A percentile compares a stretch with the other conserved stretches of the same genome.
Evolutionary conservation across 2,888 invertebrate genomes (phyloP).

Genomic region (Thelaira solivaga): DNA sequence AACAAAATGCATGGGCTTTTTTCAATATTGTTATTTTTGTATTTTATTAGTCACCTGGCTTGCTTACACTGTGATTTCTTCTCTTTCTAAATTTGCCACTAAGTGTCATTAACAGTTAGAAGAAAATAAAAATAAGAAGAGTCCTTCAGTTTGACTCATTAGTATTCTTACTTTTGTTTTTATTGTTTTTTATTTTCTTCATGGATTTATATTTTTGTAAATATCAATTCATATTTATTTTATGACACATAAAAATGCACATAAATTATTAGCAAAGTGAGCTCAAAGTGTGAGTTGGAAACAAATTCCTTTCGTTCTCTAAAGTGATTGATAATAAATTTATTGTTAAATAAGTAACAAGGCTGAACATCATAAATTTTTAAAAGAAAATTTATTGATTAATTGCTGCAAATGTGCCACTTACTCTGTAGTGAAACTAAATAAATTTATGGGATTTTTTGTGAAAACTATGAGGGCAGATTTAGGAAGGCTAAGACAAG

Average conservation of each 20-base stretch:
- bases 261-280: constrained; percentile 21
- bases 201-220: background rate
- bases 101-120: too few relatives aligned
- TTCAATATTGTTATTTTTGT: too few relatives aligned
- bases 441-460: background rate
- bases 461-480: too few relatives aligned
- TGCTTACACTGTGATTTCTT: too few relatives aligned
- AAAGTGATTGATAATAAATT: constrained; percentile 14
- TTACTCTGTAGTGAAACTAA: background rate
- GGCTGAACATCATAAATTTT: constrained; percentile 5
- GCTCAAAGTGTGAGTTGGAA: background rate
- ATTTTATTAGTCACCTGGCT: too few relatives aligned
- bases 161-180: background rate
- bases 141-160: too few relatives aligned
- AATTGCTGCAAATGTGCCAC: too few relatives aligned
- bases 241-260: background rate
- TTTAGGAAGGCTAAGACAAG: too few relatives aligned
- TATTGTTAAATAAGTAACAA: background rate
- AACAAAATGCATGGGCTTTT: too few relatives aligned
- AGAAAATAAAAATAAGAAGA: too few relatives aligned
- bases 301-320: background rate
- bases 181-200: background rate
- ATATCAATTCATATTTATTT: background rate
- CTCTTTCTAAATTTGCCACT: too few relatives aligned
- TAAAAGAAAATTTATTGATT: background rate